Base-by-base conservation (phyloP, 2,113 vertebrate species). In the Austrofundulus limnaeus region DNA sequence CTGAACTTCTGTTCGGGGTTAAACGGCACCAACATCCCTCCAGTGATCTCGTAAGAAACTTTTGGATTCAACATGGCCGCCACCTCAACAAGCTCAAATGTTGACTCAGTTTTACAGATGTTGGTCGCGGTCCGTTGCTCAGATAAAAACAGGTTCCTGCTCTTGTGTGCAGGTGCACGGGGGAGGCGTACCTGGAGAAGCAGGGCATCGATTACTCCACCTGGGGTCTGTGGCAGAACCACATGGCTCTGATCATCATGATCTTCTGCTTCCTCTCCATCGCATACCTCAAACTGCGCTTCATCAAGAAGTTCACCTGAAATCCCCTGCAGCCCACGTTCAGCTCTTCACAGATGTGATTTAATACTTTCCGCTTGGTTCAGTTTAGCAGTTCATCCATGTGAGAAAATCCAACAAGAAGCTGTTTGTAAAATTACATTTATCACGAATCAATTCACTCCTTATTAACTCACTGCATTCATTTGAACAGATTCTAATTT, bases 181-280 rank as follows among this genome's bases (percentile, higher is more conserved):
- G 96, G 1, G 91, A 95, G 15, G 59, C 79, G 0, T 93, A 92
- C 20, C 85, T 98, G 85, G 0, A 0, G 1, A 49, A 14, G 0
- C 95, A 97, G 82, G 95, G 95, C 1, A 93, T 97, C 0, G 88
- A 94, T 0, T 42, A 20, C 0, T 93, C 90, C 2, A 0, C 23
- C 1, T 98, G 95, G 96, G 95, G 93, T 1, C 70, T 96, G 17
- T 98, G 97, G 96, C 89, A 88, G 92, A 98, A 98, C 59, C 91
- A 94, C 3, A 0, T 98, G 49, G 95, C 94, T 16, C 71, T 98
- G 15, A 51, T 49, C 16, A 78, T 92, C 82, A 95, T 98, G 95
- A 93, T 63, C 0, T 0, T 91, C 3, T 89, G 92, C 49, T 95
- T 98, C 89, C 90, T 98, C 1, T 19, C 17, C 14, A 94, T 96